phyloP scores from a whole-genome alignment of 1,140 invertebrate species.

The Ceratina australensis region DNA sequence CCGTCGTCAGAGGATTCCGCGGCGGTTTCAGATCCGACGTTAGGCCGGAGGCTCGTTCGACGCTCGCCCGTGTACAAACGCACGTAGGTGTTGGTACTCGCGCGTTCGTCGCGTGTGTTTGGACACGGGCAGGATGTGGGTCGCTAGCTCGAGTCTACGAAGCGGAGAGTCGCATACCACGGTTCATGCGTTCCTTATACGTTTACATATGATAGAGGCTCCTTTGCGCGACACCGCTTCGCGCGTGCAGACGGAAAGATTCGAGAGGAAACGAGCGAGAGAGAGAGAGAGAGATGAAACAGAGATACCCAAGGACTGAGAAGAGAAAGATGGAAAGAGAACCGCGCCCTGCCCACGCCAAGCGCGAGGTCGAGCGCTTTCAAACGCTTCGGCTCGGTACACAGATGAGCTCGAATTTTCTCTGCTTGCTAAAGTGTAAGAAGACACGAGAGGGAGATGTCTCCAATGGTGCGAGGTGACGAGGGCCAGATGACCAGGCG shows the following conservation, averaged over 20 bases:
- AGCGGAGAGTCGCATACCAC: slow-evolving; percentile 63
- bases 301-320: not conserved
- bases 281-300: not conserved
- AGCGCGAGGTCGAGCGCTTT: slow-evolving; percentile 60
- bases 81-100: slow-evolving; percentile 44
- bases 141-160: slow-evolving; percentile 71
- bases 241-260: slow-evolving; percentile 37
- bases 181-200: slow-evolving; percentile 59
- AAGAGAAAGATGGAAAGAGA: not conserved
- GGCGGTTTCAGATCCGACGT: not conserved
- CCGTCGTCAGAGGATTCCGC: not conserved
- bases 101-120: slow-evolving; percentile 51
- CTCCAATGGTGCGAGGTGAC: too few species aligned
- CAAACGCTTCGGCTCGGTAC: slow-evolving; percentile 57
- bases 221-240: slow-evolving; percentile 57
- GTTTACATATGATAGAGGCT: slow-evolving; percentile 65
- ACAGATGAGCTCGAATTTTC: slow-evolving; percentile 62
- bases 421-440: too few species aligned
- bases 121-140: slow-evolving; percentile 71
- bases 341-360: slow-evolving; percentile 60
- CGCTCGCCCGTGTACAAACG: slow-evolving; percentile 44
- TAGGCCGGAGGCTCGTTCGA: not conserved
- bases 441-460: too few species aligned
- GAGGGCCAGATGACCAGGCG: too few species aligned
- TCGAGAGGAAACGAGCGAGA: not conserved